Base-by-base conservation (phyloP, 2,888 invertebrate genomes). In the Eulithis testata region DNA sequence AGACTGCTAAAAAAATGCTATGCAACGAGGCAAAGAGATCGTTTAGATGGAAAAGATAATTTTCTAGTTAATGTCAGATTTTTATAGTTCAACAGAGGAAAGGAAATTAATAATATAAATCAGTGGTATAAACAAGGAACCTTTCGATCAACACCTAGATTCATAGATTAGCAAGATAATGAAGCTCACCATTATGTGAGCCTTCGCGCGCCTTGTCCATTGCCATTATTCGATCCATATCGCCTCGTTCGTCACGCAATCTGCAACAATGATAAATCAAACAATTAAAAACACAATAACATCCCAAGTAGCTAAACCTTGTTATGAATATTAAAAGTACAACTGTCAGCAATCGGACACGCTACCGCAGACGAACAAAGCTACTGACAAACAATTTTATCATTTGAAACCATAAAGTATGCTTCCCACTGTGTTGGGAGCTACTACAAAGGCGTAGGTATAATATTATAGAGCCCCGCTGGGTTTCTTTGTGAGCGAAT, bases 201-300 rank as follows among this genome's bases (percentile, higher is more conserved):
- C 97, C 97, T 83, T 97, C 97, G 86, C 97, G 95, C 72, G 96
- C 96, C 94, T 97, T 97, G 86, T 96, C 97, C 91, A 96, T 94
- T 66, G 96, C 96, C 87, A 96, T 94, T 75, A 96, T 96, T 87
- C 97, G 95, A 85, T 97, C 97, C 77, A 96, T 95, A 84, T 97
- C 97, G 68, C 96, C 96, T 88, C 97, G 94, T 91, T 97, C 97
- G 87, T 97, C 97, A 82, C 97, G 95, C 93, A 97, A 95, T 95
- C 97, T 97, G 95, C 65, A 95, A 95, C 93, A 94, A 93, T 76
- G 65, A 75, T 71, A 77, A 71, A 77, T 73, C 66, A 70, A 58
- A 75, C 73, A 78, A 77, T 79, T 74, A 76, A 70, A 68, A 75
- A 69, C 70, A 73, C 71, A 68, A 57, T 63, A 67, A 65, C 1